These are phyloP conservation scores for Rattus norvegicus DNA, from an alignment of 2,113 vertebrate genomes.

Conservation along the genomic window DNA sequence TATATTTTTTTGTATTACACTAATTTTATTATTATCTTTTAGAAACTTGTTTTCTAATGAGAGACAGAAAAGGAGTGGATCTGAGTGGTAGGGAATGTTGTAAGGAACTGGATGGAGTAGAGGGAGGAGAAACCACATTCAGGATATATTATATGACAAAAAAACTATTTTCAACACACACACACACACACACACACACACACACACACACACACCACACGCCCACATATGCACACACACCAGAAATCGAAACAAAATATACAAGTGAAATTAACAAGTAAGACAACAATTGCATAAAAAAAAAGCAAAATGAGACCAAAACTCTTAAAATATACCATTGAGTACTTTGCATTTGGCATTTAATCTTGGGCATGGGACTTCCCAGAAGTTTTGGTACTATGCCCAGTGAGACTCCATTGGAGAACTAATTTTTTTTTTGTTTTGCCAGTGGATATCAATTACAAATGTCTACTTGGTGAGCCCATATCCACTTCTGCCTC, in stretches of 20 bases:
- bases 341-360: background rate
- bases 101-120: background rate
- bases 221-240: background rate
- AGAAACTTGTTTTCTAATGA: no score
- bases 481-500: no score
- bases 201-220: background rate
- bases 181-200: background rate
- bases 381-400: background rate
- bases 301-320: background rate
- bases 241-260: background rate
- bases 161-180: background rate
- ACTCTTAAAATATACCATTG: background rate
- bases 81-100: background rate
- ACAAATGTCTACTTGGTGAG: background rate
- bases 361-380: background rate
- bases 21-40: background rate
- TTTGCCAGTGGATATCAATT: background rate
- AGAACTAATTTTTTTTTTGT: background rate
- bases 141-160: background rate
- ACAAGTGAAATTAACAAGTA: background rate
- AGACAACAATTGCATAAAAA: background rate
- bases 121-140: background rate
- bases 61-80: no score
- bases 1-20: background rate
- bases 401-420: background rate